Conservation (phyloP, 2,888 invertebrate genomes). For the Schizaphis graminum region DNA sequence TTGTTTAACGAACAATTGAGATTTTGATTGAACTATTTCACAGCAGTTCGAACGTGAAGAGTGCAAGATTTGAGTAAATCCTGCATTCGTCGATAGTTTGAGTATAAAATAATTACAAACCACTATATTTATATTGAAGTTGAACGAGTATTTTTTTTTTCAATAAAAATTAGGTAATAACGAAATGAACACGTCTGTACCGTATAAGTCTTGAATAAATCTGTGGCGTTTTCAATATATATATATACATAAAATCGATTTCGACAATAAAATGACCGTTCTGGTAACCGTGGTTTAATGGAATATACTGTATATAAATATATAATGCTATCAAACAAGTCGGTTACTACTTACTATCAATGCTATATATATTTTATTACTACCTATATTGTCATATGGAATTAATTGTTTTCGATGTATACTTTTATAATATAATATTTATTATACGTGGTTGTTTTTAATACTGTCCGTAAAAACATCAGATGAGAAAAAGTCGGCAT, state of each 20-base stretch:
- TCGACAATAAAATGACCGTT: conserved; percentile 11
- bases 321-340: not conserved
- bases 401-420: conserved; percentile 31
- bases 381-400: not conserved
- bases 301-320: not conserved
- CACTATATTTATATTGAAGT: no score
- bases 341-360: not conserved
- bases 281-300: not conserved
- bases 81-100: not conserved
- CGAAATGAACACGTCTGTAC: not conserved
- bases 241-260: not conserved
- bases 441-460: not conserved
- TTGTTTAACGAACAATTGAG: not conserved
- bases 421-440: not conserved
- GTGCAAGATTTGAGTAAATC: not conserved
- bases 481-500: not conserved
- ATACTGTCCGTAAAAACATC: not conserved
- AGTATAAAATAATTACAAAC: not conserved
- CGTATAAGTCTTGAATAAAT: not conserved
- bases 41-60: not conserved
- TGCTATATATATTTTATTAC: not conserved
- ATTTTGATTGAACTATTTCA: not conserved
- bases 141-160: not conserved
- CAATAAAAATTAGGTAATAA: not conserved
- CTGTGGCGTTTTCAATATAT: not conserved